These are phyloP conservation scores for Cavia aperea DNA, from an alignment of 2,113 vertebrate species.

Conservation along the genomic window DNA sequence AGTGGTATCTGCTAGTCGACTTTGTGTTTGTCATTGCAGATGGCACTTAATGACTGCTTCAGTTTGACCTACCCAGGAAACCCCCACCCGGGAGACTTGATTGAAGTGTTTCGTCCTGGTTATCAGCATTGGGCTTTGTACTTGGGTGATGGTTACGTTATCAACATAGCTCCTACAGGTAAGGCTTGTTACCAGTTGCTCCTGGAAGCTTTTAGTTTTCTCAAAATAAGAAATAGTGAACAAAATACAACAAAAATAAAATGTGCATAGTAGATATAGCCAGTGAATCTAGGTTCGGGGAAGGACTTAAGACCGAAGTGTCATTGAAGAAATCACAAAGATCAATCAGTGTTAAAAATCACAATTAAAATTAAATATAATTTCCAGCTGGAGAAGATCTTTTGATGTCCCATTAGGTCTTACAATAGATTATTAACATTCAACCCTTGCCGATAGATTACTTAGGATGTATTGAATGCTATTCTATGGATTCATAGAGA, in stretches of 20 bases:
- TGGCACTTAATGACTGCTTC: constrained; percentile 80
- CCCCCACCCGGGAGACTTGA: constrained; percentile 90
- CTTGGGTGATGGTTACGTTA: constrained; percentile 89
- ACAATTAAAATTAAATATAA: not conserved
- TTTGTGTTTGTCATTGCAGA: constrained; percentile 70
- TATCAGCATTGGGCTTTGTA: constrained; percentile 96
- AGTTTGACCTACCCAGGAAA: constrained; percentile 68
- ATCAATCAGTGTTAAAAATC: not conserved
- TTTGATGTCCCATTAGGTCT: not conserved
- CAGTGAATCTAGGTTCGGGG: not conserved
- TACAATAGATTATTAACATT: not conserved
- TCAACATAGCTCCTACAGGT: constrained; percentile 90
- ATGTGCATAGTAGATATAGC: not conserved
- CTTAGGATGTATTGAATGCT: not conserved
- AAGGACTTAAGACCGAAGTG: not conserved
- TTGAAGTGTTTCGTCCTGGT: constrained; percentile 86
- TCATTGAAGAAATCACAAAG: constrained; percentile 19
- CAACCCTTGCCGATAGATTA: not conserved
- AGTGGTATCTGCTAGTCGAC: not conserved
- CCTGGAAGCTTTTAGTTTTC: not conserved
- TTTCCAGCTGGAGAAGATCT: not conserved
- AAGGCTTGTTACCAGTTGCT: constrained; percentile 59
- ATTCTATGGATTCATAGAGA: not conserved
- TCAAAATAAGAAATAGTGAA: not conserved
- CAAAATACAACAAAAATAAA: not conserved